Conservation (phyloP, 1,140 invertebrate genomes). For the Penaeus japonicus region DNA sequence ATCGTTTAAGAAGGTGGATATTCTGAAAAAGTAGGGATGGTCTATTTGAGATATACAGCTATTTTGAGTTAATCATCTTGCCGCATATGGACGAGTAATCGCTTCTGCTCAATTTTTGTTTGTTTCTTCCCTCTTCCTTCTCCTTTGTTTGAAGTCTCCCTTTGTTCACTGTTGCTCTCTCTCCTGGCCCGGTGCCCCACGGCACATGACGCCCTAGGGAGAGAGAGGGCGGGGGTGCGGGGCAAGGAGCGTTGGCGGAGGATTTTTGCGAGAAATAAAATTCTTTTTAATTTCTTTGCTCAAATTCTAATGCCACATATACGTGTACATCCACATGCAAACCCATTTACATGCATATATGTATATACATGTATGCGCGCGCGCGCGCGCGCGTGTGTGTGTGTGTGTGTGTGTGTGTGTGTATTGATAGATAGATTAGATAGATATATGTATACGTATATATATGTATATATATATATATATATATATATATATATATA, state of each 20-base stretch:
- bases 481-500: neutral
- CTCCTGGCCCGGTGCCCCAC: no score
- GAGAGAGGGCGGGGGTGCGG: no score
- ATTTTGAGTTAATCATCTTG: no score
- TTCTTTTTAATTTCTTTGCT: no score
- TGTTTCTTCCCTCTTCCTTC: constrained; percentile 24
- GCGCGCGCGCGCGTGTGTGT: neutral
- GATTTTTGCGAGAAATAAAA: no score
- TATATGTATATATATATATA: neutral
- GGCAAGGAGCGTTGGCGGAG: no score
- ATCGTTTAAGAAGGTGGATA: no score
- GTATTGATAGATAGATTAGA: neutral
- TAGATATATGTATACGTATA: neutral
- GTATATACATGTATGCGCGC: neutral
- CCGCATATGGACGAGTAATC: no score
- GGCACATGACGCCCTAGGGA: no score
- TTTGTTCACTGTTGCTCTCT: neutral
- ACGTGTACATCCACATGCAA: neutral
- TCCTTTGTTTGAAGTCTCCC: neutral
- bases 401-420: neutral
- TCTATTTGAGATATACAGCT: no score
- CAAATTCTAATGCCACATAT: neutral
- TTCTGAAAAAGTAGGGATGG: no score
- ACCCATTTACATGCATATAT: neutral
- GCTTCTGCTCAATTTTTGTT: neutral